These are phyloP conservation scores for Oligia latruncula DNA, from an alignment of 2,888 invertebrate species.

Conservation along the genomic window DNA sequence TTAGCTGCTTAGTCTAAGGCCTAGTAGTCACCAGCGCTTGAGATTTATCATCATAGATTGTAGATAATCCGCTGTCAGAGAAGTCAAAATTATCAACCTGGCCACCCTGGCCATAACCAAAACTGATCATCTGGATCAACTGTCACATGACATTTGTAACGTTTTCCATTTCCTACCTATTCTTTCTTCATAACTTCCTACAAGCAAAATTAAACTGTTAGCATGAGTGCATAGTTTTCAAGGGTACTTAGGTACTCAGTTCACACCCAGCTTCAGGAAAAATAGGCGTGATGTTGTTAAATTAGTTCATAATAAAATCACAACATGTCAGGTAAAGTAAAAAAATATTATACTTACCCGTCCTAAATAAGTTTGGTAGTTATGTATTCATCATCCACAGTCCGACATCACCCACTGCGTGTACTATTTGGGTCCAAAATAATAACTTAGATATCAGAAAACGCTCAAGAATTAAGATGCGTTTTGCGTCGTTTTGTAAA, in stretches of 20 bases:
- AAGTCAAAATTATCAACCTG: not conserved
- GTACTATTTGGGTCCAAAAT: not conserved
- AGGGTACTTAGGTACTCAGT: not conserved
- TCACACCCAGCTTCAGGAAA: not conserved
- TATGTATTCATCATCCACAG: not conserved
- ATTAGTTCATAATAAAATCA: not conserved
- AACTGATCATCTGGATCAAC: not conserved
- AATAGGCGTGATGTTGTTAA: not conserved
- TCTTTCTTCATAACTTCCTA: not conserved
- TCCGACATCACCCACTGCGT: not conserved
- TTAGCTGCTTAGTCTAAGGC: too few species aligned
- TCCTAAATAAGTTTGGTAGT: not conserved
- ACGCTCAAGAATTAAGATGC: too few species aligned
- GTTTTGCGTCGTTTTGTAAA: too few species aligned
- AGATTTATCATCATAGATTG: not conserved
- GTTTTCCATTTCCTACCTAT: not conserved
- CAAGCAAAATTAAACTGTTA: not conserved
- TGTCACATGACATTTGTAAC: conserved; percentile 12
- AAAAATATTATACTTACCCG: not conserved
- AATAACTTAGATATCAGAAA: not conserved
- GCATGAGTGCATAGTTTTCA: conserved; percentile 22
- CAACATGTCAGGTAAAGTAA: conserved; percentile 19
- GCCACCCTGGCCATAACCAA: not conserved
- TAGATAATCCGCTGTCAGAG: not conserved
- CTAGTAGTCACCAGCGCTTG: too few species aligned